phyloP scores from a whole-genome alignment of 2,797 vertebrate genomes.

The Betta splendens region DNA sequence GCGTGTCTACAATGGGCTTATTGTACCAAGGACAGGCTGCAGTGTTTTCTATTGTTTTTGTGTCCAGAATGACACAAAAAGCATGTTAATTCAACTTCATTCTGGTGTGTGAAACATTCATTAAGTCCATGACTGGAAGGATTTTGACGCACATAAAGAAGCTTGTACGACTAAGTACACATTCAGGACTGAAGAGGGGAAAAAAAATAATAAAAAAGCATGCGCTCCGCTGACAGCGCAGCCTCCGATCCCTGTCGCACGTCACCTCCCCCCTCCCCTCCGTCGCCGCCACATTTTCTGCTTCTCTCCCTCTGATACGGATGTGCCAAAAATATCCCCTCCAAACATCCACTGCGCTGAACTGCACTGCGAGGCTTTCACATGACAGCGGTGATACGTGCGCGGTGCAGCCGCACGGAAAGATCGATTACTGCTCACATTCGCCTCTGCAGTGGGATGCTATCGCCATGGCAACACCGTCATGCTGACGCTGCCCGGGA shows the following conservation, averaged over 20 bases:
- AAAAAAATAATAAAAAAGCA: too few relatives aligned
- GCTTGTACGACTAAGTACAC: not conserved
- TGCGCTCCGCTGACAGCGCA: conserved; percentile 8
- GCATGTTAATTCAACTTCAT: not conserved
- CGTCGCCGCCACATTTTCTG: conserved; percentile 1
- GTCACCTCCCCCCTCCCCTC: not conserved
- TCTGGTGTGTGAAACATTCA: conserved; percentile 1
- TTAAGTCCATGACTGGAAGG: not conserved
- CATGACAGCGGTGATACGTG: conserved; percentile 26
- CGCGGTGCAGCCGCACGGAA: conserved; percentile 19
- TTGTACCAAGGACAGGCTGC: not conserved
- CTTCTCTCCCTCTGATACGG: conserved; percentile 3
- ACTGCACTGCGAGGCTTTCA: conserved; percentile 6
- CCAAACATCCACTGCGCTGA: not conserved
- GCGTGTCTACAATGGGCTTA: not conserved
- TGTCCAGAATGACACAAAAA: not conserved
- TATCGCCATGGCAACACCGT: conserved; percentile 70
- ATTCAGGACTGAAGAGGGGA: conserved; percentile 11
- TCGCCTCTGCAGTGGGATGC: conserved; percentile 52
- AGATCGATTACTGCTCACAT: conserved; percentile 47
- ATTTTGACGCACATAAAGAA: not conserved
- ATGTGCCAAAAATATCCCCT: conserved; percentile 18
- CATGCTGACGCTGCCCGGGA: conserved; percentile 42
- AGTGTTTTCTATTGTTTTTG: not conserved
- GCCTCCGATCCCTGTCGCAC: not conserved